Evolutionary conservation across 2,113 vertebrate species (phyloP), one percentile per base, ranked within the genome.

Genomic region (Glaucidium brasilianum): DNA sequence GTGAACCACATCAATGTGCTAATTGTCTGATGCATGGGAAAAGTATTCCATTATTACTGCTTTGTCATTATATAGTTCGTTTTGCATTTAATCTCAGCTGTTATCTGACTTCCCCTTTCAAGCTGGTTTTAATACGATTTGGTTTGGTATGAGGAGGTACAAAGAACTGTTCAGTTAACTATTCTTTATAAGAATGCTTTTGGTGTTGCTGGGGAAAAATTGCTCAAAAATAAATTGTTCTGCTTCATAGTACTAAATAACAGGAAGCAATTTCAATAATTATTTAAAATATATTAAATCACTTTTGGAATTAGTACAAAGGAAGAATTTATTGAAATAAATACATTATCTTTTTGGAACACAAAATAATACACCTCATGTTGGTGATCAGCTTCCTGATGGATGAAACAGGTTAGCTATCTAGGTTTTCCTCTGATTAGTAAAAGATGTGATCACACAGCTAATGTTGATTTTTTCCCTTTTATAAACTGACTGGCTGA

Each of bases 51-150:
- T 45, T 85, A 37, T 52, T 87, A 68, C 34, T 68, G 21, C 35
- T 92, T 72, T 79, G 23, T 83, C 45, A 37, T 88, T 82, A 92
- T 58, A 37, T 50, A 69, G 34, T 55, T 88, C 32, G 9, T 49
- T 82, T 75, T 91, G 62, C 43, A 75, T 91, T 91, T 92, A 67
- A 87, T 92, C 64, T 94, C 68, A 34, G n/a, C 67, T 63, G 22
- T 86, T 96, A 60, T 72, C 86, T 89, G 56, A 17, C 79, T 97
- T 91, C 73, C 83, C 85, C 30, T 25, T 84, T 89, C 52, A 75
- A 25, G 17, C 17, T 53, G 35, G 23, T 78, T 86, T 74, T 92
- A 67, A 30, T 81, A 34, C 0, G 1, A 32, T 17, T 75, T 93
- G 41, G 55, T 90, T 90, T 89, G 72, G 39, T 74, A 45, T 56